These are phyloP conservation scores for Bombus sylvicola DNA, from an alignment of 1,140 invertebrate genomes.

Conservation along the genomic window DNA sequence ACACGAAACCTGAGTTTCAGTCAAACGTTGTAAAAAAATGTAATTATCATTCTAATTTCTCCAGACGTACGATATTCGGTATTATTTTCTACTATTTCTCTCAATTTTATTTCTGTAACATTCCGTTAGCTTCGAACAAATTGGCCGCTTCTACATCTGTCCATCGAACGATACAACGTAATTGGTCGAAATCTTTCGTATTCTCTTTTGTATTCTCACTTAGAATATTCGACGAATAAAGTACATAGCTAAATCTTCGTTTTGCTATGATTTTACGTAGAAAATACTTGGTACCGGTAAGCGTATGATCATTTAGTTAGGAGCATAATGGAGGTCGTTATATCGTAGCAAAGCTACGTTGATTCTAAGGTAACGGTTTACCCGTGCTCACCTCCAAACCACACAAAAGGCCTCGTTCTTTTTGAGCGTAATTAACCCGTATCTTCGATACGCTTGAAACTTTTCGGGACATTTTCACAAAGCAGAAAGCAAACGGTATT, in stretches of 20 bases:
- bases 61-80: too few species aligned
- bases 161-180: not conserved
- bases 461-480: constrained; percentile 59
- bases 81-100: not conserved
- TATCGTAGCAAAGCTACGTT: not conserved
- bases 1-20: not conserved
- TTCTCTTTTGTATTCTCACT: not conserved
- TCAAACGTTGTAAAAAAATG: too few species aligned
- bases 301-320: not conserved
- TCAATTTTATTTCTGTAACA: not conserved
- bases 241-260: not conserved
- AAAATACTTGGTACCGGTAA: not conserved
- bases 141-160: not conserved
- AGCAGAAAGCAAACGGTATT: constrained; percentile 27
- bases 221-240: not conserved
- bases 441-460: constrained; percentile 57
- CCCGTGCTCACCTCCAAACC: constrained; percentile 33
- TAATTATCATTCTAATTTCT: not conserved
- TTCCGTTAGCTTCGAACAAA: not conserved
- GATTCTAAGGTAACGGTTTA: constrained; percentile 55
- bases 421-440: constrained; percentile 59
- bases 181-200: not conserved
- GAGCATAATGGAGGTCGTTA: constrained; percentile 40
- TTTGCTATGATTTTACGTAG: not conserved
- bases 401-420: constrained; percentile 29